Base-by-base conservation (phyloP, 2,113 vertebrate genomes). In the Gallinago jamesoni region DNA sequence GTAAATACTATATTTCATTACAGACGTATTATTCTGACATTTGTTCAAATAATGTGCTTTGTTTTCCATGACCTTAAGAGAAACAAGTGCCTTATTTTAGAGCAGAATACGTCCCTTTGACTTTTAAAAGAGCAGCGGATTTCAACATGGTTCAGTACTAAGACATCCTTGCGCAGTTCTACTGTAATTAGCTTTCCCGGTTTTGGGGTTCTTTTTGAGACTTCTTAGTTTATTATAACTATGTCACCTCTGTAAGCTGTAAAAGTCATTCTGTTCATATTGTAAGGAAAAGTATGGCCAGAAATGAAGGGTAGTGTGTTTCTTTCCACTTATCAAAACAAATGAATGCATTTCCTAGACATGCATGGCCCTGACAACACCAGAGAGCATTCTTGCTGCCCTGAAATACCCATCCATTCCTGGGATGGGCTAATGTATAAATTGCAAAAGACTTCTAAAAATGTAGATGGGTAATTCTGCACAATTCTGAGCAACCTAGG, bases 31-130 rank as follows among this genome's bases (percentile, higher is more conserved):
- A 93, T 92, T 90, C 83, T 96, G 92, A 94, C 90, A 95, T 96
- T 96, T 96, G 93, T 96, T 96, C 96, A 96, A 92, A 92, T 94
- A 95, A 75, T 19, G 39, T 80, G 47, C 86, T 78, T 92, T 94
- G 88, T 95, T 94, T 96, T 90, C 35, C 37, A 60, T 87, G 94
- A 96, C 93, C 93, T 93, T 96, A 94, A 87, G 83, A 84, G 88
- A 97, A 95, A 87, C 56, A 95, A 92, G 30, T 24, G 43, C 79
- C 83, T 95, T 77, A 88, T 72, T 88, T 94, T 77, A 84, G 68
- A 84, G 75, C 76, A 92, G 83, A 78, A 93, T 90, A 68, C 1
- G 0, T 93, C 62, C 84, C 83, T 93, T n/a, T 89, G 90, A 75
- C 83, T 95, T 95, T 70, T 62, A 94, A 94, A 94, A 94, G 56